Evolutionary conservation across 2,797 vertebrate genomes (phyloP).

Genomic region (Pitangus sulphuratus): DNA sequence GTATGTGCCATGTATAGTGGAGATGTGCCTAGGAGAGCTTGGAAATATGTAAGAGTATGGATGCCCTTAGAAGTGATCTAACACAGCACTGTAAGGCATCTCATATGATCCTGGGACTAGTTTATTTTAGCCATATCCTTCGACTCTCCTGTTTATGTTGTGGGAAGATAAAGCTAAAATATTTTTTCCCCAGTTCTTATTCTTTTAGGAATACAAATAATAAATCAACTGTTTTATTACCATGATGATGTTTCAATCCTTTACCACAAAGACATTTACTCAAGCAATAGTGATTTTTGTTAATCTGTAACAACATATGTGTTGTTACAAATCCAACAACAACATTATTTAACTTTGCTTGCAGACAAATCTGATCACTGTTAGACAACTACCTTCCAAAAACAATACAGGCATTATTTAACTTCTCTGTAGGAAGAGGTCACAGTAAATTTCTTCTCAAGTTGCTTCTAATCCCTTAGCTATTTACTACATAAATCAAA

Average conservation of each 20-base stretch:
- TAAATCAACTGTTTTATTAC: background rate
- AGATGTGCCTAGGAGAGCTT: background rate
- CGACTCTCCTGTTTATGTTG: background rate
- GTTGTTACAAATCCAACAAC: background rate
- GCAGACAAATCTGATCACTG: background rate
- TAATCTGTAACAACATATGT: background rate
- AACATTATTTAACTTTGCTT: background rate
- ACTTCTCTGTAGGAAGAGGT: background rate
- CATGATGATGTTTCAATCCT: background rate
- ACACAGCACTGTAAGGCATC: background rate
- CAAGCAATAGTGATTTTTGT: background rate
- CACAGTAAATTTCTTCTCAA: background rate
- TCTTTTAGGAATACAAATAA: background rate
- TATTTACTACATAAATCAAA: background rate
- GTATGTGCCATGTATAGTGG: rapidly evolving
- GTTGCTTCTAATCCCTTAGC: background rate
- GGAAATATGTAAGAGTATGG: background rate
- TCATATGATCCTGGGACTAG: background rate
- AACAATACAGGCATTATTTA: background rate
- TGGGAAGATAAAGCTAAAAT: background rate
- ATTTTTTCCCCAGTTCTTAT: background rate
- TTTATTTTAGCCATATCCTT: background rate
- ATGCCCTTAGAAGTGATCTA: background rate
- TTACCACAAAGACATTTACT: background rate
- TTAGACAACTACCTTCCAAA: background rate